These are phyloP conservation scores for Rhyacophila brunnea DNA, from an alignment of 1,140 invertebrate genomes.

Conservation along the genomic window DNA sequence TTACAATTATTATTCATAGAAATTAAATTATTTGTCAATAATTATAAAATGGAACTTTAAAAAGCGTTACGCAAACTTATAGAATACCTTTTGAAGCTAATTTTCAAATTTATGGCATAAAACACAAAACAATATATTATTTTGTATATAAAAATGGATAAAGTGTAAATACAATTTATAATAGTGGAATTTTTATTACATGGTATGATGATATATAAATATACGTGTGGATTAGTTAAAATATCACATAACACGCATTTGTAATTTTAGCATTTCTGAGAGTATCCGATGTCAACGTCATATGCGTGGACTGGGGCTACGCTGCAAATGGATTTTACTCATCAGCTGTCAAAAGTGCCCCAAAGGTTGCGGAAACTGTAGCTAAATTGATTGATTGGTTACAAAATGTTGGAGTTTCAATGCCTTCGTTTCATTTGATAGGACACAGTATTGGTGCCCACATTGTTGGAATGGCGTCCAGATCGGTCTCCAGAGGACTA, in stretches of 20 bases:
- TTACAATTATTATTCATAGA: too few relatives aligned
- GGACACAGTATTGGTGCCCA: constrained; percentile 63
- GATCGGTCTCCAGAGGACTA: constrained; percentile 25
- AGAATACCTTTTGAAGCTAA: background rate
- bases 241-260: background rate
- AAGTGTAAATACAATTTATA: background rate
- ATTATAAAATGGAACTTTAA: too few relatives aligned
- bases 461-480: constrained; percentile 52
- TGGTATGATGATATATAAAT: too few relatives aligned
- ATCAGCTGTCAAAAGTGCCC: constrained; percentile 47
- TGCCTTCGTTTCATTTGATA: constrained; percentile 50
- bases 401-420: constrained; percentile 38
- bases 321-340: constrained; percentile 39
- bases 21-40: too few relatives aligned
- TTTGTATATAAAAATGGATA: background rate
- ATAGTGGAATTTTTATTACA: background rate
- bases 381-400: constrained; percentile 53
- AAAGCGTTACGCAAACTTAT: background rate
- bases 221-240: too few relatives aligned
- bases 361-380: constrained; percentile 44
- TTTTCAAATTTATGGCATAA: background rate
- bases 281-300: constrained; percentile 37
- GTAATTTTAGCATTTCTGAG: constrained; percentile 39
- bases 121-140: background rate
- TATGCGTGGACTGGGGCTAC: constrained; percentile 29